Base-by-base conservation (phyloP, 2,797 vertebrate species). In the Myotis myotis region DNA sequence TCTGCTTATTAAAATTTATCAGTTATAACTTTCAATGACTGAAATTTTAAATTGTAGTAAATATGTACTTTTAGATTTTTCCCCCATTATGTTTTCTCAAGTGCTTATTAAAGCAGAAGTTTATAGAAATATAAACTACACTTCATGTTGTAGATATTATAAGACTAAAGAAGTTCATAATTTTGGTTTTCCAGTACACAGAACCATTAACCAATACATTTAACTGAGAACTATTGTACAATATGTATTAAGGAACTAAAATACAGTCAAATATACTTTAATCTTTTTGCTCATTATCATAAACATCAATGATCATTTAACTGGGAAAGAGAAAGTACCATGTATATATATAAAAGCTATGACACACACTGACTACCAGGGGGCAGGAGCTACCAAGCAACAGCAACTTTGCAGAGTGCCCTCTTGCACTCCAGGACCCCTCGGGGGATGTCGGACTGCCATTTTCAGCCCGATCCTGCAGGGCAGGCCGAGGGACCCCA, bases 241-340 rank as follows among this genome's bases (percentile, higher is more conserved):
- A 70, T 38, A 70, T 38, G 60, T 72, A 53, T 68, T 51, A 82
- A 53, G 87, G 44, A 95, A 91, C 20, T 91, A 88, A 66, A 91
- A 68, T 83, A 64, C 22, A 89, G 51, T 75, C 90, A 85, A 94
- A 83, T 36, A 62, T 76, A 87, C 36, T 95, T 94, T 83, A 94
- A 90, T 74, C 38, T 71, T 83, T 93, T 55, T 28, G n/a, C 44
- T 87, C 44, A 60, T 94, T 62, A 96, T 80, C n/a, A 93, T 68
- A 82, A 96, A 95, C 64, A 95, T 82, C 33, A 93, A 22, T 70
- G 11, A 92, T 85, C 55, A 96, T 79, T 95, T 92, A 92, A 64
- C 19, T 94, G 19, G 33, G 23, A 92, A 95, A 51, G 66, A 60
- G n/a, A 85, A 74, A 88, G 36, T 53, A 84, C 47, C 36, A 92